phyloP scores from a whole-genome alignment of 2,797 vertebrate species.

The Xenopus petersii region DNA sequence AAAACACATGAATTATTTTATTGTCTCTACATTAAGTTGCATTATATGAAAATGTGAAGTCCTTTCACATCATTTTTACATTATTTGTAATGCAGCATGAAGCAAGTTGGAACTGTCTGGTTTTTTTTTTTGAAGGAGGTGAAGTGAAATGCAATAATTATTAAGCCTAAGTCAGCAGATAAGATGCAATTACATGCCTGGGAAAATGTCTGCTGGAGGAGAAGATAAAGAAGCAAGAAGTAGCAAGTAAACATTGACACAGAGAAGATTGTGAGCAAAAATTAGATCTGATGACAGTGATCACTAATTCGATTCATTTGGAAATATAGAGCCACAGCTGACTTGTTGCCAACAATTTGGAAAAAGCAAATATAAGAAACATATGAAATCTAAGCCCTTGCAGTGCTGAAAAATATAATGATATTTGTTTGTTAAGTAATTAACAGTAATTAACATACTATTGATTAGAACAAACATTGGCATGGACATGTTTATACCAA shows the following conservation, averaged over 20 bases:
- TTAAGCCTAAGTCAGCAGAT: slow-evolving; percentile 49
- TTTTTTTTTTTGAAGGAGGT: slow-evolving; percentile 10
- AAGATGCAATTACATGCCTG: slow-evolving; percentile 50
- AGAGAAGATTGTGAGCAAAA: slow-evolving; percentile 40
- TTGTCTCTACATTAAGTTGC: no score
- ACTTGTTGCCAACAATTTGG: slow-evolving; percentile 47
- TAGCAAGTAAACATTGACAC: slow-evolving; percentile 48
- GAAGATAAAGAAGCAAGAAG: slow-evolving; percentile 47
- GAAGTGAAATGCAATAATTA: slow-evolving; percentile 41
- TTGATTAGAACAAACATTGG: slow-evolving; percentile 14
- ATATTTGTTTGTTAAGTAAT: slow-evolving; percentile 13
- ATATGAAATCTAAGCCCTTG: slow-evolving; percentile 6
- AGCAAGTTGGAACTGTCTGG: neutral
- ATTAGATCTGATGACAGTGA: slow-evolving; percentile 49
- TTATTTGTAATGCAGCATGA: neutral
- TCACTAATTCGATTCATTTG: slow-evolving; percentile 49
- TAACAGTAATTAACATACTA: slow-evolving; percentile 26
- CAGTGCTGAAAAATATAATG: slow-evolving; percentile 19
- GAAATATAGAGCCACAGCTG: slow-evolving; percentile 44
- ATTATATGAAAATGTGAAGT: no score
- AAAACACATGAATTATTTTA: no score
- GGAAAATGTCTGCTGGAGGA: slow-evolving; percentile 43
- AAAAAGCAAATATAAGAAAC: slow-evolving; percentile 28
- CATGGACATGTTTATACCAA: slow-evolving; percentile 7
- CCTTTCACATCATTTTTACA: neutral